Percentiles rank a stretch among this genome's conserved stretches.
These are phyloP conservation scores for Noctua fimbriata DNA, from an alignment of 2,888 invertebrate species.

Conservation along the genomic window DNA sequence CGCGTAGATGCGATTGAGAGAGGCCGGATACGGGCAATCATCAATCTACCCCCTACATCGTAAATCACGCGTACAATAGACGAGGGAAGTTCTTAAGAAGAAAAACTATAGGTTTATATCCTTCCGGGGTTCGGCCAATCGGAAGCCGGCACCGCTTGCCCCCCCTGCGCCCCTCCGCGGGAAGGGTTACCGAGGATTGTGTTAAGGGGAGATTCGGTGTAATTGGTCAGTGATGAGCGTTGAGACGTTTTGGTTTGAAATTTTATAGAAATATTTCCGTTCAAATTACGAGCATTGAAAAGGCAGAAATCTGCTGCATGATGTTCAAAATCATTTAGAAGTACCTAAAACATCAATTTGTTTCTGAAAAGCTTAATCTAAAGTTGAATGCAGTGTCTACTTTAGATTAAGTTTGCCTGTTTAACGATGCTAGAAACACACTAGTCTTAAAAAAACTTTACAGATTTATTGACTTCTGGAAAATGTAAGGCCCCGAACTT, in stretches of 20 bases:
- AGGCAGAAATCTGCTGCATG: neutral
- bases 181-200: conserved; percentile 78
- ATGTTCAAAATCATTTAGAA: neutral
- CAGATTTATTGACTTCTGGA: neutral
- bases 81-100: conserved; percentile 90
- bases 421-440: neutral
- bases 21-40: conserved; percentile 87
- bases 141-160: conserved; percentile 79
- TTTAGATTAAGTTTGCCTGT: neutral
- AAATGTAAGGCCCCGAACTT: neutral
- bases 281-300: neutral
- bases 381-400: neutral
- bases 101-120: conserved; percentile 91
- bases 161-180: conserved; percentile 66
- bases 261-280: neutral
- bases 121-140: conserved; percentile 90
- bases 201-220: conserved; percentile 68
- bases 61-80: conserved; percentile 90
- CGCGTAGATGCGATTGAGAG: conserved; percentile 82
- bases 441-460: neutral
- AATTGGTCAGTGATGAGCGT: conserved; percentile 65
- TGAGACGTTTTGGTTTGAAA: conserved; percentile 18
- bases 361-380: neutral
- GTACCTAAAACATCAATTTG: neutral
- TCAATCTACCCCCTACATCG: conserved; percentile 86